Conservation (phyloP, 2,888 invertebrate genomes). For the Eupithecia centaureata region DNA sequence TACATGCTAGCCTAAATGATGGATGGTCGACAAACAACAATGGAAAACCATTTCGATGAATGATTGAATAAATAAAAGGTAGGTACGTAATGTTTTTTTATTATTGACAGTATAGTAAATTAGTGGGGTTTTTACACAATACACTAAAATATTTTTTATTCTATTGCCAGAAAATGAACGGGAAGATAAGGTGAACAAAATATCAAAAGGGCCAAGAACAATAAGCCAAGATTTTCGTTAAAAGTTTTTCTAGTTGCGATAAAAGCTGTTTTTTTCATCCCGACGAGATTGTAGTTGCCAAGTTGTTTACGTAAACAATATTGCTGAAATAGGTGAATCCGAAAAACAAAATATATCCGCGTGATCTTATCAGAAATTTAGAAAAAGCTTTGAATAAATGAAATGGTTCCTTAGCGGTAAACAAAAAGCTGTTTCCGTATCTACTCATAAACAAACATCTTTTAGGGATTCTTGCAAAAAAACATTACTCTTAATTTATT, state of each 20-base stretch:
- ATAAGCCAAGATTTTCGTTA: conserved; percentile 35
- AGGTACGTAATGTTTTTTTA: too few relatives aligned
- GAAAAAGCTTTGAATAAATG: background rate
- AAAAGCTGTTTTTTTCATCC: conserved; percentile 14
- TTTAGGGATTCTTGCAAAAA: background rate
- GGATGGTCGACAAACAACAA: background rate
- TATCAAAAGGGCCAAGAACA: conserved; percentile 23
- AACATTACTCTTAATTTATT: background rate
- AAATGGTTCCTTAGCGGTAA: background rate
- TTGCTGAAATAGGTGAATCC: background rate
- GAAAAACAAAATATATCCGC: conserved; percentile 3
- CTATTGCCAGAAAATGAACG: background rate
- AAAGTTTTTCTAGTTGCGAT: conserved; percentile 32
- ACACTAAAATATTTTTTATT: background rate
- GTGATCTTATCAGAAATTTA: background rate
- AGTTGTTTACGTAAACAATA: conserved; percentile 19
- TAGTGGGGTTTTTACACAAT: background rate
- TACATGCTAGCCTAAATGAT: background rate
- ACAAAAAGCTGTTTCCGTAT: background rate
- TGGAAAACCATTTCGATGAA: background rate
- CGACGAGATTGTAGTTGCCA: background rate
- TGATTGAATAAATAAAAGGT: background rate
- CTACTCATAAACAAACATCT: background rate
- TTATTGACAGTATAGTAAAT: background rate
- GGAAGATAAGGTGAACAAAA: background rate